Evolutionary conservation across 2,113 vertebrate species (phyloP).

Genomic region (Bambusicola thoracicus): DNA sequence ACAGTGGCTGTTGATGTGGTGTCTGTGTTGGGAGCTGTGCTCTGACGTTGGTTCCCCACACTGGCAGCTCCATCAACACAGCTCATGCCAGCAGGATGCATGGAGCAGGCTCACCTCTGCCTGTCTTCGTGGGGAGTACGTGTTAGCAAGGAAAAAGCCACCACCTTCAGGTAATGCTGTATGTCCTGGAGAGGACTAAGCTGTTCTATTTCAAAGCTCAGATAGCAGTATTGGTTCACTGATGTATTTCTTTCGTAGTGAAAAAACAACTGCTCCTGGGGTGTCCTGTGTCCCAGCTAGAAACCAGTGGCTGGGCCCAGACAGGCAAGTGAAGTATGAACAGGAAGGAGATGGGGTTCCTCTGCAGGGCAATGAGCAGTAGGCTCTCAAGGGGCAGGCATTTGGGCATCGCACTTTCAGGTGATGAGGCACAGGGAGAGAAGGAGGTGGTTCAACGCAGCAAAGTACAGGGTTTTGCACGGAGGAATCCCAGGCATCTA

Average conservation of each 20-base stretch:
- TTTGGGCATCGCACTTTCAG: not conserved
- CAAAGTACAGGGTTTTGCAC: too few species aligned
- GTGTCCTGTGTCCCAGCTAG: not conserved
- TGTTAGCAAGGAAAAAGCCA: not conserved
- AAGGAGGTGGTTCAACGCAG: not conserved
- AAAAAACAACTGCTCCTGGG: not conserved
- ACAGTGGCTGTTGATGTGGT: not conserved
- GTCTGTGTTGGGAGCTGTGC: not conserved
- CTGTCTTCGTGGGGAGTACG: too few species aligned
- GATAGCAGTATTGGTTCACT: not conserved
- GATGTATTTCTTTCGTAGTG: too few species aligned
- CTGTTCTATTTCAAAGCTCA: not conserved
- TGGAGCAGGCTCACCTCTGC: too few species aligned
- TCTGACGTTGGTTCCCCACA: conserved; percentile 4
- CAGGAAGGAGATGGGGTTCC: not conserved
- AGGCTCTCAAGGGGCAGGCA: not conserved
- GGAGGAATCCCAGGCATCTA: too few species aligned
- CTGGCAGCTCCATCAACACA: not conserved
- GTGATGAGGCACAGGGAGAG: not conserved
- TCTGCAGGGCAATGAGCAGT: not conserved
- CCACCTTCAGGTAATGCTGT: not conserved
- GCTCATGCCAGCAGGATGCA: not conserved
- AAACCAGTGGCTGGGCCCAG: not conserved
- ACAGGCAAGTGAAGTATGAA: too few species aligned
- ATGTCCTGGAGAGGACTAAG: not conserved